A percentile compares a stretch with the other conserved stretches of the same genome.
Evolutionary conservation across 2,113 vertebrate species (phyloP).

Genomic region (Caracal caracal): DNA sequence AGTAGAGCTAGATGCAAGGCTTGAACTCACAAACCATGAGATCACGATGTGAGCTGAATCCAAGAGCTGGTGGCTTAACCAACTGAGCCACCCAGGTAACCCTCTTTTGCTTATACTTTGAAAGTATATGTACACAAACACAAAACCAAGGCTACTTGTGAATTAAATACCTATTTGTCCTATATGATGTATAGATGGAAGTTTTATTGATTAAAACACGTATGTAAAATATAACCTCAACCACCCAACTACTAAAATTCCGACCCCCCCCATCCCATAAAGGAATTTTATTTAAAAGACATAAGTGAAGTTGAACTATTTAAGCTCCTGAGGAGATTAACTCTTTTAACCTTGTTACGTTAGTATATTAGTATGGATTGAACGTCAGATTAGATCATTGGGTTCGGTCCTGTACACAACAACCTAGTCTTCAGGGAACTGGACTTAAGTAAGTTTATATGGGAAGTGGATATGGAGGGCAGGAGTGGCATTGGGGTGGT

Average conservation of each 20-base stretch:
- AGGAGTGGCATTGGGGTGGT: no score
- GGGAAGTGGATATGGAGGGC: background rate
- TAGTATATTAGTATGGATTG: background rate
- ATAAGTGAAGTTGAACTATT: background rate
- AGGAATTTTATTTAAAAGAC: background rate
- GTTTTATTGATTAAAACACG: background rate
- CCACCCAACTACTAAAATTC: background rate
- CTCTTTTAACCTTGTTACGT: background rate
- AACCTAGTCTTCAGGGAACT: background rate
- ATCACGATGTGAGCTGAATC: no score
- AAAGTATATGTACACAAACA: background rate
- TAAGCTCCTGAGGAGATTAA: background rate
- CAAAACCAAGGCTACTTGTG: background rate
- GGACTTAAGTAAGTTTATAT: background rate
- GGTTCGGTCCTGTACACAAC: background rate
- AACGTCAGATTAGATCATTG: background rate
- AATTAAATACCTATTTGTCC: background rate
- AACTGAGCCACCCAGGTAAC: no score
- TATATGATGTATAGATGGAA: background rate
- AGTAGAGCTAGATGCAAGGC: no score
- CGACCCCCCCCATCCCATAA: background rate
- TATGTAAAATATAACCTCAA: background rate
- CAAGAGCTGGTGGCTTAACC: no score
- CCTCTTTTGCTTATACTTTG: constrained; percentile 19
- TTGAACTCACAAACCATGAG: no score